Evolutionary conservation across 1,140 invertebrate species (phyloP).

Genomic region (Bombus superbus): DNA sequence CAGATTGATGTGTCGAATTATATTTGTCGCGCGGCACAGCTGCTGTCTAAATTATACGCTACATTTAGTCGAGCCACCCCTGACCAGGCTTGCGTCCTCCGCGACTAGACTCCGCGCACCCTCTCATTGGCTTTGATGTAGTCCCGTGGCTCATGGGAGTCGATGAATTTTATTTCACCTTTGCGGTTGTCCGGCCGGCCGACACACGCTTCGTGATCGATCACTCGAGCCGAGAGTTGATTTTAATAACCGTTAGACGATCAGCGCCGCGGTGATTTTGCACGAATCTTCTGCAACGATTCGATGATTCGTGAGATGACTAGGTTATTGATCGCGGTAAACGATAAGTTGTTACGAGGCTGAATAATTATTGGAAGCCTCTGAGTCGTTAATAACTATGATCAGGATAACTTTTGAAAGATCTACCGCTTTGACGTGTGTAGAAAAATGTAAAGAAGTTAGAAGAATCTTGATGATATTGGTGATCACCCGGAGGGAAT

Average conservation of each 20-base stretch:
- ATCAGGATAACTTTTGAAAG: too few relatives aligned
- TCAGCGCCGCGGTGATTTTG: too few relatives aligned
- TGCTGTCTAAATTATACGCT: slow-evolving; percentile 80
- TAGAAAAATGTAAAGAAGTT: too few relatives aligned
- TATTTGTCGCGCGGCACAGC: slow-evolving; percentile 75
- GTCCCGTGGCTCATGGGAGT: slow-evolving; percentile 63
- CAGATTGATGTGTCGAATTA: slow-evolving; percentile 82
- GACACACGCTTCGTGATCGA: slow-evolving; percentile 50
- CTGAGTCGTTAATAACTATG: too few relatives aligned
- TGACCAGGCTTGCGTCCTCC: slow-evolving; percentile 55
- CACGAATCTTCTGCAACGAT: not conserved
- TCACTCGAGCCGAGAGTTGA: slow-evolving; percentile 27
- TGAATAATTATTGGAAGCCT: too few relatives aligned
- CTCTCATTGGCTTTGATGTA: slow-evolving; percentile 74
- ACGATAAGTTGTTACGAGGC: too few relatives aligned
- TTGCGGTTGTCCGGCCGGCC: slow-evolving; percentile 55
- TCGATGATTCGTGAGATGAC: not conserved
- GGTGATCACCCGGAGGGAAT: too few relatives aligned
- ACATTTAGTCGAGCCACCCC: slow-evolving; percentile 76
- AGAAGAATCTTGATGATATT: too few relatives aligned
- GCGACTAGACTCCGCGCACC: slow-evolving; percentile 47
- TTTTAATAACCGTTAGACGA: slow-evolving; percentile 42
- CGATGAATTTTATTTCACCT: slow-evolving; percentile 77
- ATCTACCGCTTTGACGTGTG: too few relatives aligned
- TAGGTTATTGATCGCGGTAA: too few relatives aligned